Base-by-base conservation (phyloP, 2,797 vertebrate species). In the Capromys pilorides region DNA sequence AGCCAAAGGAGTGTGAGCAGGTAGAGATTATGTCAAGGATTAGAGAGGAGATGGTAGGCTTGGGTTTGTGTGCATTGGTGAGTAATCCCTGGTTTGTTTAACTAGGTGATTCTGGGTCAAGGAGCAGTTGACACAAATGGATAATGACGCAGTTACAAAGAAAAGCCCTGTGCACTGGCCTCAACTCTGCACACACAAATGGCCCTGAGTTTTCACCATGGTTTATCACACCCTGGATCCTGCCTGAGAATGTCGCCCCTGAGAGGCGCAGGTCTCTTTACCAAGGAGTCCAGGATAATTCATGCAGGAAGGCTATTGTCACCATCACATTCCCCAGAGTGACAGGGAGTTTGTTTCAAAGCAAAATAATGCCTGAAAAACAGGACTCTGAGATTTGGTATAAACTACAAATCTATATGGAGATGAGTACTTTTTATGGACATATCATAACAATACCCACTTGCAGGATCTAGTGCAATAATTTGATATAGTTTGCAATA, bases 61-160 rank as follows among this genome's bases (percentile, higher is more conserved):
- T 97, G 97, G 96, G 96, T 97, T 97, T 98, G 97, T 97, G 93
- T 97, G 97, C 97, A 94, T 97, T 96, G 97, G 97, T 97, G 96
- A 96, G 96, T 98, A 98, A 98, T 98, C 96, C 96, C 81, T 41
- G 84, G 95, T 97, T 98, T 98, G 94, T 98, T 78, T 97, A 97
- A 97, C 95, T 97, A 96, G 79, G 0, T 7, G 95, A 98, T 98
- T 98, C 94, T 97, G 96, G 98, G 97, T 98, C 97, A 98, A 95
- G 91, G 97, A 98, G 92, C 96, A 97, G 88, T 95, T 95, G 88
- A 45, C 78, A 90, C 67, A 91, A 94, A 24, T 90, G 87, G 71
- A 78, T 41, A 36, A 80, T 97, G 94, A 83, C 95, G 92, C 18
- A 41, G 71, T 89, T 80, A 84, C 69, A 12, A 94, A 96, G 77